These are phyloP conservation scores for Amiota minor DNA, from an alignment of 2,888 invertebrate species.

Conservation along the genomic window DNA sequence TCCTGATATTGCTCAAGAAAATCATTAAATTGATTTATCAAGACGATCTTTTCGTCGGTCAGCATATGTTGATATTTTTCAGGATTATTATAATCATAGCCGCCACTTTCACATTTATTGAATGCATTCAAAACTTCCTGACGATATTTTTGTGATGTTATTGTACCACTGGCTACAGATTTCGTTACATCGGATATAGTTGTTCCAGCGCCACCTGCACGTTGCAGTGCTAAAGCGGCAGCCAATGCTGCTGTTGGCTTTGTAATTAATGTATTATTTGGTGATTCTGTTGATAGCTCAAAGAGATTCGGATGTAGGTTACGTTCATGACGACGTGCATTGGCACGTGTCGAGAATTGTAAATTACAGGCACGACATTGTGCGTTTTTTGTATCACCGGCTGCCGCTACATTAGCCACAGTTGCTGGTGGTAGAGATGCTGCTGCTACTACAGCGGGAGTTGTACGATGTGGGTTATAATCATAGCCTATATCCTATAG, in stretches of 20 bases:
- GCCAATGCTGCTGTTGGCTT: slow-evolving; percentile 67
- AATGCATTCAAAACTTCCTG: slow-evolving; percentile 67
- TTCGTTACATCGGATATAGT: slow-evolving; percentile 58
- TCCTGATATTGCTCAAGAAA: slow-evolving; percentile 73
- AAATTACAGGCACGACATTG: slow-evolving; percentile 73
- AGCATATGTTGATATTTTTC: slow-evolving; percentile 71
- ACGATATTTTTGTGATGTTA: slow-evolving; percentile 64
- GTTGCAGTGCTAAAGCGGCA: slow-evolving; percentile 66
- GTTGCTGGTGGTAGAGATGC: slow-evolving; percentile 55
- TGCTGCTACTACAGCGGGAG: slow-evolving; percentile 55
- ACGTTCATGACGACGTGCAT: slow-evolving; percentile 73
- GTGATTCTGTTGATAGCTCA: slow-evolving; percentile 57
- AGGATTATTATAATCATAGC: slow-evolving; percentile 72
- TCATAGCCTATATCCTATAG: slow-evolving; percentile 49
- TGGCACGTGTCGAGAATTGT: slow-evolving; percentile 73
- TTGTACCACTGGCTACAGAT: slow-evolving; percentile 57
- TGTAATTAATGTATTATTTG: slow-evolving; percentile 62
- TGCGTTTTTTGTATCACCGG: slow-evolving; percentile 67
- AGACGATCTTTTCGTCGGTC: slow-evolving; percentile 71
- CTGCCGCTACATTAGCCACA: slow-evolving; percentile 60
- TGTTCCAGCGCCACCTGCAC: slow-evolving; percentile 60
- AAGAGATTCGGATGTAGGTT: slow-evolving; percentile 73
- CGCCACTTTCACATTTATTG: slow-evolving; percentile 63
- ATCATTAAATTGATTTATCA: slow-evolving; percentile 70
- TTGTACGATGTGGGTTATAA: slow-evolving; percentile 56